Percentiles rank a stretch among this genome's conserved stretches.
Evolutionary conservation across 2,113 vertebrate species (phyloP).

Genomic region (Progne subis): DNA sequence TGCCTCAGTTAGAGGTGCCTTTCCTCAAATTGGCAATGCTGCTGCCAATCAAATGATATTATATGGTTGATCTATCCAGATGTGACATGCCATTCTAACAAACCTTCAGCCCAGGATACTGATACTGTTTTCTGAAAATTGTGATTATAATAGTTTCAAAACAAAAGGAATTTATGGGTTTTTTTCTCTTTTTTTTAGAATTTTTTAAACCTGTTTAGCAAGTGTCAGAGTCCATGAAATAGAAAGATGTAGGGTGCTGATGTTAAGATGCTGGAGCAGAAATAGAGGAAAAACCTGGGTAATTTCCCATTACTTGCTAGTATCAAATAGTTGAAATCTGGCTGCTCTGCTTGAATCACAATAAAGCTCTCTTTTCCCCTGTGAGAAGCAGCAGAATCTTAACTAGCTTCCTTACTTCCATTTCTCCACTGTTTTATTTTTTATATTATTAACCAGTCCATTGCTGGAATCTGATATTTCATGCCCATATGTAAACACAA

Average conservation of each 20-base stretch:
- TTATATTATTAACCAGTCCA: neutral
- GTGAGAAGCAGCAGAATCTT: slow-evolving; percentile 36
- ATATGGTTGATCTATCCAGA: slow-evolving; percentile 27
- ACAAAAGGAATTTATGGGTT: neutral
- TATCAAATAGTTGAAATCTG: slow-evolving; percentile 59
- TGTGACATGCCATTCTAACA: slow-evolving; percentile 19
- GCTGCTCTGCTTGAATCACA: slow-evolving; percentile 48
- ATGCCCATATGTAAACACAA: neutral
- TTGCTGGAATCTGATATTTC: neutral
- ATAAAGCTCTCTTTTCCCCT: slow-evolving; percentile 43
- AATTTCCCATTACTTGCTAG: slow-evolving; percentile 62
- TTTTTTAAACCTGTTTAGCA: slow-evolving; percentile 52
- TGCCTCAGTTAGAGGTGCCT: neutral
- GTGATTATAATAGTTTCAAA: slow-evolving; percentile 22
- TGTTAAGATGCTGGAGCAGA: slow-evolving; percentile 48
- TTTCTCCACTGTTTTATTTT: neutral
- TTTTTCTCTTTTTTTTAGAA: neutral
- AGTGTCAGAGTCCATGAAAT: slow-evolving; percentile 46
- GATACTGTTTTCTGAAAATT: slow-evolving; percentile 40
- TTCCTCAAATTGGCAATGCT: neutral
- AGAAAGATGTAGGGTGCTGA: slow-evolving; percentile 46
- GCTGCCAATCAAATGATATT: neutral
- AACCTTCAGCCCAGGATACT: neutral
- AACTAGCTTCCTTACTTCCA: slow-evolving; percentile 30
- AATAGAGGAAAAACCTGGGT: slow-evolving; percentile 47